These are phyloP conservation scores for Drosophila prosaltans DNA, from an alignment of 1,140 invertebrate species.

Conservation along the genomic window DNA sequence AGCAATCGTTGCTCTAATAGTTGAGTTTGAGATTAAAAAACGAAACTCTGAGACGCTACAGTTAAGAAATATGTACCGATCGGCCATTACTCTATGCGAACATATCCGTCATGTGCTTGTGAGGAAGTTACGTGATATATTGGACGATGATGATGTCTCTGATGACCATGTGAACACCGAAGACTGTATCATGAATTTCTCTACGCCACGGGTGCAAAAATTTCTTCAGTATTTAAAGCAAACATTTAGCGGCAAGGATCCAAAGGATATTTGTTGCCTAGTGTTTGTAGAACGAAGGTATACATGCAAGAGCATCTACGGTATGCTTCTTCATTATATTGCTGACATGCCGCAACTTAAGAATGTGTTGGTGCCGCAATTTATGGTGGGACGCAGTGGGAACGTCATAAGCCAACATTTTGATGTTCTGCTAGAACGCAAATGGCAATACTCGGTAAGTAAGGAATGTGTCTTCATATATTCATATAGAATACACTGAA, in stretches of 20 bases:
- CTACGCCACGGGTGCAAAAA: slow-evolving; percentile 85
- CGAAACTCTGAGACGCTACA: slow-evolving; percentile 83
- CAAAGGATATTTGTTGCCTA: slow-evolving; percentile 88
- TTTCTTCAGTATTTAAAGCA: slow-evolving; percentile 85
- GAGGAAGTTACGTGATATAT: slow-evolving; percentile 43
- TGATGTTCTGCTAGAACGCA: slow-evolving; percentile 50
- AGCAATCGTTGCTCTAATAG: slow-evolving; percentile 85
- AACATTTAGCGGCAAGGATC: slow-evolving; percentile 75
- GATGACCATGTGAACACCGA: slow-evolving; percentile 54
- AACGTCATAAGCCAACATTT: slow-evolving; percentile 37
- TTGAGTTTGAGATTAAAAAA: slow-evolving; percentile 87
- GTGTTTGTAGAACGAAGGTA: slow-evolving; percentile 92
- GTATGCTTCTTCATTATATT: slow-evolving; percentile 87
- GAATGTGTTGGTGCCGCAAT: slow-evolving; percentile 87
- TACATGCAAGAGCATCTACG: slow-evolving; percentile 90
- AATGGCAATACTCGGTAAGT: slow-evolving; percentile 84
- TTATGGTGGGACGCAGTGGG: slow-evolving; percentile 87
- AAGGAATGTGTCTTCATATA: no score
- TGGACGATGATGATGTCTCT: slow-evolving; percentile 54
- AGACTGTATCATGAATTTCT: slow-evolving; percentile 84
- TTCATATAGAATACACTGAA: no score
- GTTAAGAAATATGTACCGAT: slow-evolving; percentile 83
- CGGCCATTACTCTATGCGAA: slow-evolving; percentile 81
- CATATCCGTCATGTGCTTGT: slow-evolving; percentile 63
- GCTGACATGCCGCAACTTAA: slow-evolving; percentile 83